Percentiles rank a stretch among this genome's conserved stretches.
phyloP scores from a whole-genome alignment of 2,888 invertebrate species.

The Polydrusus tereticollis region DNA sequence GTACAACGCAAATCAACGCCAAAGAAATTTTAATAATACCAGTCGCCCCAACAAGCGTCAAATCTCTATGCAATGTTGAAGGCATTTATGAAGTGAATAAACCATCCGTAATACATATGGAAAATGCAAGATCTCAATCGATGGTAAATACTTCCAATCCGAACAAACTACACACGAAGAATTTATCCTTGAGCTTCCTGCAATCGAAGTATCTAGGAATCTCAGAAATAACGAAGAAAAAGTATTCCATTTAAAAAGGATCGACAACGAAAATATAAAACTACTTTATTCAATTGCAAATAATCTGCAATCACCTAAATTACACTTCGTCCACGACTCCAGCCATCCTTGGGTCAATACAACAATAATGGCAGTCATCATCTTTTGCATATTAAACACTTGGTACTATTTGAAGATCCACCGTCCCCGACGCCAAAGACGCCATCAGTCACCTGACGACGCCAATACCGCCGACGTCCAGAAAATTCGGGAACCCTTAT shows the following conservation, averaged over 20 bases:
- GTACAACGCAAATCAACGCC: neutral
- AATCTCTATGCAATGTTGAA: neutral
- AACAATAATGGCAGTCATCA: neutral
- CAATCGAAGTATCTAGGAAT: neutral
- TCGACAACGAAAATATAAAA: neutral
- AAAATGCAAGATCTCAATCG: slow-evolving; percentile 2
- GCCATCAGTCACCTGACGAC: neutral
- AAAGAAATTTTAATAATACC: neutral
- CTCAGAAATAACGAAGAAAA: neutral
- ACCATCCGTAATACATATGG: neutral
- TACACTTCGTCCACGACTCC: neutral
- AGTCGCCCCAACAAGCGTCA: neutral
- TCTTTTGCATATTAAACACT: neutral
- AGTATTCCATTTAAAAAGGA: neutral
- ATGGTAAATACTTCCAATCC: neutral
- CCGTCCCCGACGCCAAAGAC: neutral
- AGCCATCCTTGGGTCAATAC: neutral
- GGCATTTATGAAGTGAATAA: neutral
- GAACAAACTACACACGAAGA: neutral
- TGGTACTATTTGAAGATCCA: neutral
- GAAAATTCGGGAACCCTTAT: neutral
- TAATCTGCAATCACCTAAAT: neutral
- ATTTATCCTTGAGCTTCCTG: neutral
- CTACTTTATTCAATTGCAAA: neutral
- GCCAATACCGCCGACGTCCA: neutral